phyloP scores from a whole-genome alignment of 1,140 invertebrate genomes.

The Leptoteleia sp. region DNA sequence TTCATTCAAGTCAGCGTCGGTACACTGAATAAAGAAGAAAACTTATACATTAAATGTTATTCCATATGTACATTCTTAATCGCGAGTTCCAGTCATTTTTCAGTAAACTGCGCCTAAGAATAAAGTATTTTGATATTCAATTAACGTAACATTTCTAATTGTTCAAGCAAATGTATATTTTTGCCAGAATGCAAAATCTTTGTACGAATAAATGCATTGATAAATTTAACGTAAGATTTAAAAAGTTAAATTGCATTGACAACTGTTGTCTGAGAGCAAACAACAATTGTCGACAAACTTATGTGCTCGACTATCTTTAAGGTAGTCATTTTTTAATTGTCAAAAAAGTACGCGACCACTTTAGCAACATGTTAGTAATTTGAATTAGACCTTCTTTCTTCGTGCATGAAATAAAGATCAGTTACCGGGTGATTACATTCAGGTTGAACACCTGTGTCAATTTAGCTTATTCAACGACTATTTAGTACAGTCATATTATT shows the following conservation, averaged over 20 bases:
- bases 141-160: constrained; percentile 17
- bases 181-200: neutral
- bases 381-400: too few species aligned
- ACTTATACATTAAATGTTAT: constrained; percentile 15
- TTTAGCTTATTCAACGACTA: constrained; percentile 6
- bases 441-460: constrained; percentile 22
- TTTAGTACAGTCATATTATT: constrained; percentile 17
- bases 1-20: constrained; percentile 23
- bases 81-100: constrained; percentile 32
- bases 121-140: constrained; percentile 23
- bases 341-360: constrained; percentile 6
- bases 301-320: neutral
- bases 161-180: constrained; percentile 2
- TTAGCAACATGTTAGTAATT: too few species aligned
- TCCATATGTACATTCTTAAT: constrained; percentile 10
- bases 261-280: too few species aligned
- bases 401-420: neutral
- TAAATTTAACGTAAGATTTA: too few species aligned
- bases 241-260: too few species aligned
- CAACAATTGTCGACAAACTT: neutral
- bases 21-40: constrained; percentile 27
- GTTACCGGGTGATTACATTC: constrained; percentile 1
- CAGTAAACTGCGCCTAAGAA: constrained; percentile 18
- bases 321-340: constrained; percentile 4
- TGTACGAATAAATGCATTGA: too few species aligned